Base-by-base conservation (phyloP, 2,797 vertebrate genomes). In the Pangasius larnaudii region DNA sequence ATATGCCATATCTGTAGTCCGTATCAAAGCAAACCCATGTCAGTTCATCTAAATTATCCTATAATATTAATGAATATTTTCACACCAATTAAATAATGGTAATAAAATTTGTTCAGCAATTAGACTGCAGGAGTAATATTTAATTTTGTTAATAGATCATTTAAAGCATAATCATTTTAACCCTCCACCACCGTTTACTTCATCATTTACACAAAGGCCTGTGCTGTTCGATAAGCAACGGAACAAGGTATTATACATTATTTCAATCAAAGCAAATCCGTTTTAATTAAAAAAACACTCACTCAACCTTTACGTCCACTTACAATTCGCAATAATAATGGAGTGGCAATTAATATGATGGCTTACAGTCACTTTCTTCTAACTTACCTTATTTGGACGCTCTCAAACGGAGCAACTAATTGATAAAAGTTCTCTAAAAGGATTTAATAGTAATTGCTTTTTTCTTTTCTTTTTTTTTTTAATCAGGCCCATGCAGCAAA, bases 201-300 rank as follows among this genome's bases (percentile, higher is more conserved):
- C 87, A 49, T 77, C 58, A 69, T 88, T 89, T 85, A 88, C 87
- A 83, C 75, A 80, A 87, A 85, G 71, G 86, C 84, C 88, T 87
- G 90, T 65, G 58, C 71, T 71, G 58, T 46, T 90, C 74, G 94
- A 96, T 96, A 95, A 95, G 94, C 94, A 89, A 91, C 92, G 92
- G 94, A 93, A 95, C 93, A 93, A 94, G 93, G 89, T 92, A 95
- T 95, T 95, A 94, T 94, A 95, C 94, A 93, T 95, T 85, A 95
- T 94, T 95, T 95, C 93, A 95, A 96, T 95, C 94, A 93, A 89
- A 93, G 93, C 94, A 96, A 96, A 96, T 95, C 95, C 95, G 90
- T 91, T 94, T 93, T 95, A 96, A 96, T 96, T 96, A 96, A 96
- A 96, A 95, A 92, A 93, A 88, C 90, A 96, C 96, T 94, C 95